Percentiles rank a stretch among this genome's conserved stretches.
phyloP scores from a whole-genome alignment of 2,113 vertebrate species.

The Eulemur macaco region DNA sequence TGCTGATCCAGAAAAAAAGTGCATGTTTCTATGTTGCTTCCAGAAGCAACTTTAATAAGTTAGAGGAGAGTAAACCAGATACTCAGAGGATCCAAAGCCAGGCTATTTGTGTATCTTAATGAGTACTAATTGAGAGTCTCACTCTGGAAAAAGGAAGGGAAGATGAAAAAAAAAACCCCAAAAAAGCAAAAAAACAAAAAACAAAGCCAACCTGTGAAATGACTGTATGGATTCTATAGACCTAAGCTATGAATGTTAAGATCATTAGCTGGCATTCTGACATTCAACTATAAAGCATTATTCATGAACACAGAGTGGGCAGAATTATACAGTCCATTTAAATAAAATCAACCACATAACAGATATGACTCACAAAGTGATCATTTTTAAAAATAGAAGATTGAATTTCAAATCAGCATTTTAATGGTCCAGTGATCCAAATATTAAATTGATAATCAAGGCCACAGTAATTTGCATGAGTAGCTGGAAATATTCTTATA shows the following conservation, averaged over 20 bases:
- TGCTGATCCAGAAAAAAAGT: neutral
- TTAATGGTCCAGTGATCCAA: constrained; percentile 74
- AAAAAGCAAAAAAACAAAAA: neutral
- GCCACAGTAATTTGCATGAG: constrained; percentile 54
- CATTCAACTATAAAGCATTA: constrained; percentile 30
- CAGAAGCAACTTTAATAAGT: neutral
- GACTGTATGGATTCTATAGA: constrained; percentile 10
- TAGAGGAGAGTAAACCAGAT: neutral
- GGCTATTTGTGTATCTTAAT: constrained; percentile 44
- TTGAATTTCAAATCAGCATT: constrained; percentile 72
- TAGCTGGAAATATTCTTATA: constrained; percentile 38
- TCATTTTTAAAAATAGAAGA: constrained; percentile 73
- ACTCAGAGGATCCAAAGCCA: neutral
- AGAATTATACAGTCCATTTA: constrained; percentile 63
- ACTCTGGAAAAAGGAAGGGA: neutral
- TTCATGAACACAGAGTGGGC: constrained; percentile 60
- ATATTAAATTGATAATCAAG: constrained; percentile 75
- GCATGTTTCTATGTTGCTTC: neutral
- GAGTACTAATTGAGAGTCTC: constrained; percentile 47
- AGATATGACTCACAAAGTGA: constrained; percentile 67
- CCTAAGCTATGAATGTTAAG: constrained; percentile 29
- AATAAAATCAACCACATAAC: constrained; percentile 69
- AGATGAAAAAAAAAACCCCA: neutral
- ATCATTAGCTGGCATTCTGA: constrained; percentile 52
- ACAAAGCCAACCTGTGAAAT: neutral